These are phyloP conservation scores for Boulengeromyrus knoepffleri DNA, from an alignment of 2,113 vertebrate species.

Conservation along the genomic window DNA sequence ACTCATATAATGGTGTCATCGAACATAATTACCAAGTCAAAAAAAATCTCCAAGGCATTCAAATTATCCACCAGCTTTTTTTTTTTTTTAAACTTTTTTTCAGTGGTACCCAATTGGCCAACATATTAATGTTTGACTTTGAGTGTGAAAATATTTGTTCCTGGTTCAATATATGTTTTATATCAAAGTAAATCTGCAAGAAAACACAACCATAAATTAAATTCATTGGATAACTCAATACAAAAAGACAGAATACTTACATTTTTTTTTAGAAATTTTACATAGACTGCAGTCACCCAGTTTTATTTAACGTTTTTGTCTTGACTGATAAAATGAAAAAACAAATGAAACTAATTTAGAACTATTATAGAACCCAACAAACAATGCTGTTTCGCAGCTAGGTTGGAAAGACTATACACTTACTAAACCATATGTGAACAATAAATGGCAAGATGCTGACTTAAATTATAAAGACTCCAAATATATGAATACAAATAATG, in stretches of 20 bases:
- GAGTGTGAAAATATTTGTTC: background rate
- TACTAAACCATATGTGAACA: background rate
- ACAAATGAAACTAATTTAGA: background rate
- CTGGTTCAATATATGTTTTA: background rate
- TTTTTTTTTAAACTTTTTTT: too few relatives aligned
- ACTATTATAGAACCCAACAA: background rate
- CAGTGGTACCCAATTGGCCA: background rate
- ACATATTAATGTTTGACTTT: background rate
- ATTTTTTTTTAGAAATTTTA: background rate
- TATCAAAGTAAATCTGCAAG: background rate
- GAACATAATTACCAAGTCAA: background rate
- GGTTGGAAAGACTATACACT: background rate
- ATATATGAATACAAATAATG: background rate
- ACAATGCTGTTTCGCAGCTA: background rate
- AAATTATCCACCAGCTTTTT: background rate
- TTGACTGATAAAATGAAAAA: background rate
- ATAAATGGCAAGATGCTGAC: background rate
- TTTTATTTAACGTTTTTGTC: background rate
- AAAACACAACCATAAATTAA: background rate
- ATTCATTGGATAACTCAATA: background rate
- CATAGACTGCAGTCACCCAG: background rate
- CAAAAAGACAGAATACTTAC: background rate
- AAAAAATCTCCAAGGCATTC: background rate
- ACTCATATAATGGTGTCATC: background rate
- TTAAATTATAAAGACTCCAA: background rate